Conservation (phyloP, 1,140 invertebrate genomes). For the Meloidogyne floridensis region DNA sequence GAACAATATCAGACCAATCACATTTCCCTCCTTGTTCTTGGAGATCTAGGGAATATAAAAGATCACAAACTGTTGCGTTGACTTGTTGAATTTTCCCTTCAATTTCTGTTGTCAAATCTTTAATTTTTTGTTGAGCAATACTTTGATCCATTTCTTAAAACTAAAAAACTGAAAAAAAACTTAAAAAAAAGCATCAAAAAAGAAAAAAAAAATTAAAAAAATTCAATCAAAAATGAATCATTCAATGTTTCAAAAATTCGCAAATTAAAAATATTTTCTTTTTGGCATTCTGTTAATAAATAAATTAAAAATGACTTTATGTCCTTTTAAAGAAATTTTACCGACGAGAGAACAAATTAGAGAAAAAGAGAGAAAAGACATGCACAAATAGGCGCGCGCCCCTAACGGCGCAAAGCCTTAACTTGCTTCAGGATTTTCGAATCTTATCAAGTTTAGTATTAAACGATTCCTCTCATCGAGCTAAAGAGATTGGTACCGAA, state of each 20-base stretch:
- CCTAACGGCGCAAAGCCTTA: too few relatives aligned
- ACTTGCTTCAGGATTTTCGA: too few relatives aligned
- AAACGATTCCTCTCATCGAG: too few relatives aligned
- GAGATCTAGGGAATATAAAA: conserved; percentile 33
- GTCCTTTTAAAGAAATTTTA: too few relatives aligned
- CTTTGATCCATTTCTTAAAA: conserved; percentile 21
- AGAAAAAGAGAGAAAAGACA: too few relatives aligned
- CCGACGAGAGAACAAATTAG: too few relatives aligned
- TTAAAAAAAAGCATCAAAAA: neutral
- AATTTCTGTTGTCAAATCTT: conserved; percentile 23
- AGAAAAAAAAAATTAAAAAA: too few relatives aligned
- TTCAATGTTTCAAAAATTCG: neutral
- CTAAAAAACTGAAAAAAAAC: neutral
- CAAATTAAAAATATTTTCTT: neutral
- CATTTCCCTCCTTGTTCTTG: conserved; percentile 25
- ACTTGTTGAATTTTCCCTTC: conserved; percentile 28
- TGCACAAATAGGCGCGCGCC: too few relatives aligned
- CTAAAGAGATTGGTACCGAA: too few relatives aligned
- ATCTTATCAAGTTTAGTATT: too few relatives aligned
- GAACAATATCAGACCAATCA: conserved; percentile 32
- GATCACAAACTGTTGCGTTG: conserved; percentile 30
- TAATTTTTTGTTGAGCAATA: conserved; percentile 12
- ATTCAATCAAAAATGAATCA: neutral
- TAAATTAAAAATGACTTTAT: too few relatives aligned
- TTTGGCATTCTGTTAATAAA: neutral